These are phyloP conservation scores for Hippocampus abdominalis DNA, from an alignment of 2,113 vertebrate species.

Conservation along the genomic window DNA sequence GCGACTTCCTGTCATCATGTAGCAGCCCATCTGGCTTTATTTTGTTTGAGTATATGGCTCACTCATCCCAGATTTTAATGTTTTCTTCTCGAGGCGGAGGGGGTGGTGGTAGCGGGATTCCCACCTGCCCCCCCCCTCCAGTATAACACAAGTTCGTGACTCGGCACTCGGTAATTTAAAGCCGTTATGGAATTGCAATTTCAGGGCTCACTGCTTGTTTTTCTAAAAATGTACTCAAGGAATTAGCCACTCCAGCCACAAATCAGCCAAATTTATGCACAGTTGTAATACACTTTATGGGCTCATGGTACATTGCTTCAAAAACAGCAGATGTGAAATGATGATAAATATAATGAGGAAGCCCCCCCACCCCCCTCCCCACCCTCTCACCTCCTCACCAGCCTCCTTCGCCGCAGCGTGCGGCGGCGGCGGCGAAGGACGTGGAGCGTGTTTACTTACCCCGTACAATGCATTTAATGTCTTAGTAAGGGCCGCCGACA, in stretches of 20 bases:
- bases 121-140: constrained; percentile 39
- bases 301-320: constrained; percentile 99
- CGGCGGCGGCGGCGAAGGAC: constrained; percentile 73
- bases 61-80: constrained; percentile 97
- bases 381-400: constrained; percentile 46
- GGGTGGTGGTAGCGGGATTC: background rate
- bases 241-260: constrained; percentile 99
- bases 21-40: constrained; percentile 78
- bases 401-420: constrained; percentile 28
- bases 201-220: constrained; percentile 99
- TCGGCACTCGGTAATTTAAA: constrained; percentile 99
- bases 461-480: constrained; percentile 99
- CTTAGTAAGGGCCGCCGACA: constrained; percentile 98
- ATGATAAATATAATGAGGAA: constrained; percentile 99
- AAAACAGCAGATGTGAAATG: constrained; percentile 99
- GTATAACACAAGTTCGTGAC: constrained; percentile 96
- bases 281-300: constrained; percentile 99
- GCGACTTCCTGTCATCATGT: constrained; percentile 54
- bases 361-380: constrained; percentile 29
- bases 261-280: constrained; percentile 99
- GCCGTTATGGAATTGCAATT: constrained; percentile 99
- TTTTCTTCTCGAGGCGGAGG: constrained; percentile 82
- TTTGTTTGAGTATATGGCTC: constrained; percentile 94
- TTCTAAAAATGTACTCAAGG: constrained; percentile 99
- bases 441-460: constrained; percentile 98